Base-by-base conservation (phyloP, 2,797 vertebrate genomes). In the Pangasius mekongensis region DNA sequence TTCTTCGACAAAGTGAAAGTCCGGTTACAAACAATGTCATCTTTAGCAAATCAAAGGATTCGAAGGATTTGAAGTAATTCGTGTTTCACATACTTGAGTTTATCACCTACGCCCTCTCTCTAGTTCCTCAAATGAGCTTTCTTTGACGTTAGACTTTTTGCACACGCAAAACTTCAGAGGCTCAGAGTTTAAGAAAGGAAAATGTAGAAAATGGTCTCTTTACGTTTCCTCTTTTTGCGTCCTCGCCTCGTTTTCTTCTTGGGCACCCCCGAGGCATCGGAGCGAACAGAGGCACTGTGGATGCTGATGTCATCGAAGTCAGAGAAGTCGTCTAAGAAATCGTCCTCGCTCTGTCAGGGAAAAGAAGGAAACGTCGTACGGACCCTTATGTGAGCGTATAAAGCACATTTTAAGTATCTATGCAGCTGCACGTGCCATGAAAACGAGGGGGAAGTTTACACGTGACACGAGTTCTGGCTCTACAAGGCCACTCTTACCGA, bases 281-380 rank as follows among this genome's bases (percentile, higher is more conserved):
- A 98, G 91, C 97, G 97, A 94, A 99, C 90, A 0, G 98, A 99
- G 93, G 96, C 96, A 94, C 98, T 99, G 96, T 99, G 97, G 95
- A 99, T 96, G 95, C 98, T 99, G 96, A 98, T 96, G 0, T 97
- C 97, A 95, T 99, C 99, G 1, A 98, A 96, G 94, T 99, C 99
- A 0, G 98, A 99, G 86, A 92, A 92, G 93, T 99, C 99, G 89
- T 99, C 98, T 86, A 97, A 95, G 86, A 99, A 98, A 60, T 99
- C 99, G 85, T 99, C 99, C 94, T 99, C 99, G 0, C 99, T 99
- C 99, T 99, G 94, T 88, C 33, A 84, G 43, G 5, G n/a, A 20
- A 80, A 11, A 60, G 39, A 30, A 58, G 10, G 54, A 36, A n/a
- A 39, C 58, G 6, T 80, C 20, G 24, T 36, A 5, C 20, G 10